Evolutionary conservation across 1,140 invertebrate genomes (phyloP).

Genomic region (Drosophila takahashii): DNA sequence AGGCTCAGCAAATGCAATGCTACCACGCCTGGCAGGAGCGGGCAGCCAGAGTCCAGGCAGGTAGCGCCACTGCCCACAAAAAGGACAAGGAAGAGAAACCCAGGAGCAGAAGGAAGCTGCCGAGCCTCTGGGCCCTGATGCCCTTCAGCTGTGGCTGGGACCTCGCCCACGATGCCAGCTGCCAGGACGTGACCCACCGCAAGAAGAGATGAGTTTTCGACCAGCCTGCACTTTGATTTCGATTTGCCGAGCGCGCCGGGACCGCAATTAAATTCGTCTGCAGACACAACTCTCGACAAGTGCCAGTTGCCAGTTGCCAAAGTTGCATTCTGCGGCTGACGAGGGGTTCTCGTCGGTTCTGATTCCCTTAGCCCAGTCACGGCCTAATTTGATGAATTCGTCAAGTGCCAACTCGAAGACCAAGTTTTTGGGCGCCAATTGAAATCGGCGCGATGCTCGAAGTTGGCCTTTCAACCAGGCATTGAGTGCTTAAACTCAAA

Average conservation of each 20-base stretch:
- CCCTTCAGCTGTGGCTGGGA: slow-evolving; percentile 17
- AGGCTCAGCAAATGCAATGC: slow-evolving; percentile 13
- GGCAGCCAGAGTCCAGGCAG: neutral
- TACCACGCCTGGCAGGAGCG: neutral
- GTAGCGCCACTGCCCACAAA: neutral
- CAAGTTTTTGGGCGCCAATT: slow-evolving; percentile 51
- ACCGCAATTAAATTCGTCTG: slow-evolving; percentile 52
- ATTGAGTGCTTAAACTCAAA: neutral
- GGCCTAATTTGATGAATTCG: slow-evolving; percentile 61
- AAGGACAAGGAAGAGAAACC: neutral
- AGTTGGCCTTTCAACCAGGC: slow-evolving; percentile 3
- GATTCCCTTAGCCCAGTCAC: slow-evolving; percentile 15
- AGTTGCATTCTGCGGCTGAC: slow-evolving; percentile 29
- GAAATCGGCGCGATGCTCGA: slow-evolving; percentile 26
- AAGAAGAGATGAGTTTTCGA: slow-evolving; percentile 16
- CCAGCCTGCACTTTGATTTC: slow-evolving; percentile 40
- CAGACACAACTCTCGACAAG: slow-evolving; percentile 31
- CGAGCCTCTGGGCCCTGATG: slow-evolving; percentile 39
- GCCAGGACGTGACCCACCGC: slow-evolving; percentile 4
- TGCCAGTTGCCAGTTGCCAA: slow-evolving; percentile 17
- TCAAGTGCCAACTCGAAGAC: slow-evolving; percentile 50
- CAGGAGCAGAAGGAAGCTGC: neutral
- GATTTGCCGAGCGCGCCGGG: slow-evolving; percentile 17
- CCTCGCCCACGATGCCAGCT: slow-evolving; percentile 10
- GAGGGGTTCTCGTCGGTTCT: slow-evolving; percentile 9